Conservation (phyloP, 2,797 vertebrate genomes). For the Moxostoma hubbsi region DNA sequence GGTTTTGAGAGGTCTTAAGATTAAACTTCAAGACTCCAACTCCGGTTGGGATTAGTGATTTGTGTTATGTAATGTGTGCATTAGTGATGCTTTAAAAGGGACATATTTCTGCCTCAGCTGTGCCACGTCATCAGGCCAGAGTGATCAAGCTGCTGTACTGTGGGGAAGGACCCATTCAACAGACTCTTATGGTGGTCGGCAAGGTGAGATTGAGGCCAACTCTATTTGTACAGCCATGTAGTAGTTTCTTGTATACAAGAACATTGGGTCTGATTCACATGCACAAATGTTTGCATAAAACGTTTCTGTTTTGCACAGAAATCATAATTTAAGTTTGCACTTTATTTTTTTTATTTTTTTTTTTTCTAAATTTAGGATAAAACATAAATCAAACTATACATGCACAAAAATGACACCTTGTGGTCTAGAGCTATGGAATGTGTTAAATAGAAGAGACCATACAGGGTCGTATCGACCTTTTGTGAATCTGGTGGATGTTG, state of each 20-base stretch:
- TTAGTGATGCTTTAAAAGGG: not conserved
- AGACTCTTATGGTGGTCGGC: conserved; percentile 82
- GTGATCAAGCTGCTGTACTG: conserved; percentile 80
- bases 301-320: too few relatives aligned
- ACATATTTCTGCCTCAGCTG: conserved; percentile 61
- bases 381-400: too few relatives aligned
- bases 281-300: too few relatives aligned
- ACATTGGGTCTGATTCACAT: not conserved
- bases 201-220: conserved; percentile 72
- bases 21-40: not conserved
- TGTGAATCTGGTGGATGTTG: too few relatives aligned
- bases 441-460: too few relatives aligned
- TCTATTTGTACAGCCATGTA: not conserved
- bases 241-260: not conserved
- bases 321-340: too few relatives aligned
- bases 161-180: conserved; percentile 75
- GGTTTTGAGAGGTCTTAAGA: not conserved
- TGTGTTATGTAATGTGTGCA: not conserved
- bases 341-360: too few relatives aligned
- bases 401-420: too few relatives aligned
- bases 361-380: too few relatives aligned
- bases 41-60: not conserved
- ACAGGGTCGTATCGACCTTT: too few relatives aligned
- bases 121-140: conserved; percentile 80
- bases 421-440: too few relatives aligned